Evolutionary conservation across 2,113 vertebrate species (phyloP).

Genomic region (Leptocoma aspasia): DNA sequence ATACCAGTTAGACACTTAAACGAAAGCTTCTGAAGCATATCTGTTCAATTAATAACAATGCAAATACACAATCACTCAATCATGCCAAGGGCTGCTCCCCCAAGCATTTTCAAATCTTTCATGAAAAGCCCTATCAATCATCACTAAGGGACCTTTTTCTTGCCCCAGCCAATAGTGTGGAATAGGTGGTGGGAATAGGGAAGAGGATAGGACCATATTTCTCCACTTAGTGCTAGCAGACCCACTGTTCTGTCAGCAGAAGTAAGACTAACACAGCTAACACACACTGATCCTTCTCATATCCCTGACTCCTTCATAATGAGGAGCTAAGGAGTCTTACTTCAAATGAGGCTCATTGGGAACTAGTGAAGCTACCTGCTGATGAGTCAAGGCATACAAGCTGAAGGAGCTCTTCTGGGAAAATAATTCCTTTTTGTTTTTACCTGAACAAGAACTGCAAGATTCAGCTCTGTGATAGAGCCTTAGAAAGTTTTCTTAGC

Average conservation of each 20-base stretch:
- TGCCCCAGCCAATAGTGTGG: not conserved
- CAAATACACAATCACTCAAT: not conserved
- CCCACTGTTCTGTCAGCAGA: not conserved
- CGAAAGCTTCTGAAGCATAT: not conserved
- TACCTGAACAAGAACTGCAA: not conserved
- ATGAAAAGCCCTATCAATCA: not conserved
- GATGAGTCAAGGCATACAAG: not conserved
- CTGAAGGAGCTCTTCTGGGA: not conserved
- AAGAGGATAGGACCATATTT: not conserved
- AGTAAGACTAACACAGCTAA: not conserved
- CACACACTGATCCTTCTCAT: not conserved
- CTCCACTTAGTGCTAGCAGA: not conserved
- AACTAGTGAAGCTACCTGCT: not conserved
- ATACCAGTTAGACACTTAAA: not conserved
- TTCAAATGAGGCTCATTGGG: not conserved
- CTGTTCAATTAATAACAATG: conserved; percentile 17
- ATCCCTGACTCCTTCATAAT: not conserved
- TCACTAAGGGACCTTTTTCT: not conserved
- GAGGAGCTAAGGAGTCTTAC: not conserved
- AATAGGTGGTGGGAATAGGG: not conserved
- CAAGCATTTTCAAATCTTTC: not conserved
- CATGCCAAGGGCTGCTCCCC: not conserved
- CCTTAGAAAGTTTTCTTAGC: not conserved
- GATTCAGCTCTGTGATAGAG: not conserved
- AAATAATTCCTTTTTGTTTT: not conserved